phyloP scores from a whole-genome alignment of 2,888 invertebrate species.

The Tipula vernalis region DNA sequence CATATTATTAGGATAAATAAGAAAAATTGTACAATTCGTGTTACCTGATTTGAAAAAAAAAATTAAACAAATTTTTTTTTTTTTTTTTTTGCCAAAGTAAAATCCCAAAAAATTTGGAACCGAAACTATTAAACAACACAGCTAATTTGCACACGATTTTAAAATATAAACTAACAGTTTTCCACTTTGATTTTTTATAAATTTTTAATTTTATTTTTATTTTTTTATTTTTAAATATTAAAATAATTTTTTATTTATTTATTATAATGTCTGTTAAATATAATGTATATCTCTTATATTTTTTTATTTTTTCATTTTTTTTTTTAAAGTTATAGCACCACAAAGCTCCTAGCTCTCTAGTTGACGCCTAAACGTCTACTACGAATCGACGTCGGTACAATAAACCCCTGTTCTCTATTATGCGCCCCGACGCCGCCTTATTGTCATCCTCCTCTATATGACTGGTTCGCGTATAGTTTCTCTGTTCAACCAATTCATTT shows the following conservation, averaged over 20 bases:
- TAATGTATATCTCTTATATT: not conserved
- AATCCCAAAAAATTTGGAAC: not conserved
- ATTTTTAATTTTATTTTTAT: not conserved
- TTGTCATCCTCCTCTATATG: not conserved
- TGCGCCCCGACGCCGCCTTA: constrained; percentile 12
- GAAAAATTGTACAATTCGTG: not conserved
- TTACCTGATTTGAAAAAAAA: not conserved
- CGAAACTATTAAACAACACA: not conserved
- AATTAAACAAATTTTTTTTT: not conserved
- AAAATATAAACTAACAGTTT: not conserved
- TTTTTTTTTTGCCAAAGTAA: not conserved
- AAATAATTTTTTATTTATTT: not conserved
- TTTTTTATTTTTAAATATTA: not conserved
- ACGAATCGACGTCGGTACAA: constrained; percentile 37
- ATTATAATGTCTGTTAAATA: not conserved
- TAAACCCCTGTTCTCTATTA: constrained; percentile 32
- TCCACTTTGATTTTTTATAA: not conserved
- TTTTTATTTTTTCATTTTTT: not conserved
- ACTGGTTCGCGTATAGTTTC: not conserved
- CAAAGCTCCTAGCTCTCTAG: constrained; percentile 38
- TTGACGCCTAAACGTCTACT: constrained; percentile 41
- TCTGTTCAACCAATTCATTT: not conserved
- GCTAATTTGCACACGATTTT: not conserved
- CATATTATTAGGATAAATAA: not conserved
- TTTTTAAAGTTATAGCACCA: constrained; percentile 15